These are phyloP conservation scores for Seriola dumerili DNA, from an alignment of 2,113 vertebrate species.

Conservation along the genomic window DNA sequence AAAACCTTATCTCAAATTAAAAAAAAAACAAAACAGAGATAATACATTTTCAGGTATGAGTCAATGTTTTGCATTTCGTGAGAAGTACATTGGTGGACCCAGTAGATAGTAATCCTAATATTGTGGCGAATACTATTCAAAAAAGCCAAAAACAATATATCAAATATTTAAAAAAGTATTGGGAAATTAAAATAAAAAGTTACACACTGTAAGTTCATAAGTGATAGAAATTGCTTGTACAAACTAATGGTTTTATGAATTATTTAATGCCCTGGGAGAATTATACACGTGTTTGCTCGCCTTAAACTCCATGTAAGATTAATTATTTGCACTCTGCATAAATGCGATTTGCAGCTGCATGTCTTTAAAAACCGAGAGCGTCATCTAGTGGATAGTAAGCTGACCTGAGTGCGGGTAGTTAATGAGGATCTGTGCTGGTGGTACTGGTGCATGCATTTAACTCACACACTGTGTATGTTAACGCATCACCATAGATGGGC, in stretches of 20 bases:
- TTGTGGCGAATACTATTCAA: neutral
- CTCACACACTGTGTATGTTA: neutral
- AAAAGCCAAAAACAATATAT: neutral
- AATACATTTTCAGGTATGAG: neutral
- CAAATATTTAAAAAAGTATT: neutral
- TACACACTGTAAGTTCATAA: neutral
- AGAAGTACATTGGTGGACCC: neutral
- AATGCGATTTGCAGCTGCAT: constrained; percentile 51
- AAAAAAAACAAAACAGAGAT: neutral
- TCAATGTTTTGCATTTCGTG: neutral
- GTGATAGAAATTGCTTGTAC: neutral
- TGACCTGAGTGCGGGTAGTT: constrained; percentile 30
- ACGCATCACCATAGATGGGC: constrained; percentile 22
- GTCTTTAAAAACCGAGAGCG: constrained; percentile 79
- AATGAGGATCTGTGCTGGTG: constrained; percentile 9
- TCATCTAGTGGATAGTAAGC: constrained; percentile 81
- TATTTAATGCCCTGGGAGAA: neutral
- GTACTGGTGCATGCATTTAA: neutral
- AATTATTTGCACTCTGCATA: constrained; percentile 29
- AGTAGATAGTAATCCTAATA: neutral
- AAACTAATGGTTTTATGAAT: neutral
- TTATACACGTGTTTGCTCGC: neutral
- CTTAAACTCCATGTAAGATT: neutral
- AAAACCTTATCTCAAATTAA: neutral
- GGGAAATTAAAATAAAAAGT: neutral